These are phyloP conservation scores for Rhagium mordax DNA, from an alignment of 2,888 invertebrate genomes.

Conservation along the genomic window DNA sequence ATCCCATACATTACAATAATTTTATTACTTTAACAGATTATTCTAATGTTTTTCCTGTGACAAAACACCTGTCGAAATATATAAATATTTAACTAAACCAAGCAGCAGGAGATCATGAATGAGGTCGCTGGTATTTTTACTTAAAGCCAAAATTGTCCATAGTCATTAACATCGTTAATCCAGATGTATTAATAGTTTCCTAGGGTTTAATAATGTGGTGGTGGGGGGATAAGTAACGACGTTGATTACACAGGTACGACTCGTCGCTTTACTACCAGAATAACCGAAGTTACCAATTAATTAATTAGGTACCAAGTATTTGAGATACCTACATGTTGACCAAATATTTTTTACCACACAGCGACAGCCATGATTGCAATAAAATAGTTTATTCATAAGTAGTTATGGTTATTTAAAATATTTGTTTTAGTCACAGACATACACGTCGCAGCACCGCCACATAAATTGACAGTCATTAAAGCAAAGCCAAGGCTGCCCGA, in stretches of 20 bases:
- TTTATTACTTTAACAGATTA: too few relatives aligned
- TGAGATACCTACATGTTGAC: too few relatives aligned
- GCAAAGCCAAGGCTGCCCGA: too few relatives aligned
- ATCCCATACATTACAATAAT: too few relatives aligned
- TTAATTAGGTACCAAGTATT: too few relatives aligned
- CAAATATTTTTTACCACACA: too few relatives aligned
- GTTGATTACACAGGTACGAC: constrained; percentile 2
- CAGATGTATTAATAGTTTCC: constrained; percentile 33
- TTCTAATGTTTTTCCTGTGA: not conserved
- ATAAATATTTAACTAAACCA: not conserved
- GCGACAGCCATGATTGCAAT: too few relatives aligned
- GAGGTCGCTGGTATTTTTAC: constrained; percentile 36
- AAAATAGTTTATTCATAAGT: too few relatives aligned
- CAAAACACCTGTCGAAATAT: constrained; percentile 23
- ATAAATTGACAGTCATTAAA: too few relatives aligned
- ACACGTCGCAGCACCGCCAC: too few relatives aligned
- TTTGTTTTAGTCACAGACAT: too few relatives aligned
- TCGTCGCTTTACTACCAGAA: not conserved
- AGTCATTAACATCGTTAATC: constrained; percentile 33
- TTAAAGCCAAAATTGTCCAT: constrained; percentile 30
- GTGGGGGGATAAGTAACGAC: constrained; percentile 12
- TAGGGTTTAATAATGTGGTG: constrained; percentile 25
- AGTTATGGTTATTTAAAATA: too few relatives aligned
- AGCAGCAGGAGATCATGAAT: constrained; percentile 22
- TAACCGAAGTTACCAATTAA: not conserved